Evolutionary conservation across 2,888 invertebrate genomes (phyloP), one percentile per base, ranked within the genome.

Genomic region (Pardosa pseudoannulata): DNA sequence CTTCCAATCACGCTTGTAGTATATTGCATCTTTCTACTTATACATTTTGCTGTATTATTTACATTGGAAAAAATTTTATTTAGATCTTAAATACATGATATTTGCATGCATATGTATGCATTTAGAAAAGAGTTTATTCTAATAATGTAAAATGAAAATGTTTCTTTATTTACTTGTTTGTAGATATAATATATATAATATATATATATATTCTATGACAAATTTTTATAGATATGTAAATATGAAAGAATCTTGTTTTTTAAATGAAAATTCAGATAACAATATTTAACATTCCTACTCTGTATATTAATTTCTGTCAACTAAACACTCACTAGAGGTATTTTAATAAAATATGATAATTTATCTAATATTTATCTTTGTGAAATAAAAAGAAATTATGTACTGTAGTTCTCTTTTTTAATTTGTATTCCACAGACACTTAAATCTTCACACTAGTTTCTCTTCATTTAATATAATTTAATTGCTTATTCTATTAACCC

Each of bases 1-100:
- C 0, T 27, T 64, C 31, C 75, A 75, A n/a, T 81, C 81, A 29
- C 68, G 56, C n/a, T 31, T 79, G 41, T 79, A 79, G 56, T 27
- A 31, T 13, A 67, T 16, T 11, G 5, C 6, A 16, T 32, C 36
- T 67, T 29, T 2, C n/a, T 62, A n/a, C 11, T 29, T 46, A 16
- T 16, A n/a, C 1, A 3, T 23, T 23, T 56, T 23, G 9, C 36
- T 36, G 5, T 56, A 56, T 23, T 56, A 1, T 16, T 23, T 6
- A 23, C 23, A 2, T 23, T 23, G 56, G 23, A 56, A 56, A 56
- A 56, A 2, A 46, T 16, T 46, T 46, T 46, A 11, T 16, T 46
- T 46, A 46, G 46, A 46, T 46, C 46, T 46, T 46, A 36, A 36
- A 36, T 11, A 36, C 16, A 16, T 46, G 11, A 46, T 46, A 46